Conservation (phyloP, 2,113 vertebrate species). For the Xenus cinereus region DNA sequence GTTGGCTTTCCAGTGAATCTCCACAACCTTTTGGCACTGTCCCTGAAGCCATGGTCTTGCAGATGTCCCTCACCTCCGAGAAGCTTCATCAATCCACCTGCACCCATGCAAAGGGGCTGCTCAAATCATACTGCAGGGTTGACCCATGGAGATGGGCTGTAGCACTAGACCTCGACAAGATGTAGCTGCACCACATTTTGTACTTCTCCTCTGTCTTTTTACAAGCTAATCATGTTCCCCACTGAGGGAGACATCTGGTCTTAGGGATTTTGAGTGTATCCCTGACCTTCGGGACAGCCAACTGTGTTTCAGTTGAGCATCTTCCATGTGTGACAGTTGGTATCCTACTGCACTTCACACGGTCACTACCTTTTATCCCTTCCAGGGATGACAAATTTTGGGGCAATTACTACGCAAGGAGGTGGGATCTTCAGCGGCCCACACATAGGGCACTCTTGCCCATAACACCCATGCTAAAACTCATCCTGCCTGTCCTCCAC, state of each 20-base stretch:
- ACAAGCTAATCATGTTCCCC: fast-evolving
- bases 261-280: not conserved
- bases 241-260: not conserved
- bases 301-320: fast-evolving
- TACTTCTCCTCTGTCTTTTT: not conserved
- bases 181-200: not conserved
- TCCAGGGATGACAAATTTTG: not conserved
- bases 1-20: not conserved
- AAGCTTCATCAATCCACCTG: not conserved
- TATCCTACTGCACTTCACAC: not conserved
- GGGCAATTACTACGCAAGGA: not conserved
- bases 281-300: not conserved
- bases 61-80: not conserved
- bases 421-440: not conserved
- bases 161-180: not conserved
- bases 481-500: not conserved
- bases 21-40: not conserved
- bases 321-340: not conserved
- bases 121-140: not conserved
- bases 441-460: not conserved
- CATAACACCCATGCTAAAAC: not conserved
- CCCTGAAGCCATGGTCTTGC: not conserved
- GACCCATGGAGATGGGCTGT: not conserved
- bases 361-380: not conserved
- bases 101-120: not conserved